Conservation (phyloP, 2,888 invertebrate genomes). For the Mesorhabditis spiculigera region DNA sequence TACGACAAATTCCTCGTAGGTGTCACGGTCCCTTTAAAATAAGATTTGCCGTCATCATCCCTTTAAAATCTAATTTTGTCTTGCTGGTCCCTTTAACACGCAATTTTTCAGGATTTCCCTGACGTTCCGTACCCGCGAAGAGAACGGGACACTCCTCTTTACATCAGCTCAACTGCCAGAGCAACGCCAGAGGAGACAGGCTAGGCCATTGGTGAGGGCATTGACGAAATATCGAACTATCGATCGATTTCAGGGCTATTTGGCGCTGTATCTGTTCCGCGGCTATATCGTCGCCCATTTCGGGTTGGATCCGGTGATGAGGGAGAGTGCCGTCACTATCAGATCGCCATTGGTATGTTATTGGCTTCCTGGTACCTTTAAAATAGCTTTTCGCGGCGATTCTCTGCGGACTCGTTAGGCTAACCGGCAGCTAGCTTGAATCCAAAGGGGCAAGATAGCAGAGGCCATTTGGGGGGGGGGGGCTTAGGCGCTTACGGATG, state of each 20-base stretch:
- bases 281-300: constrained; percentile 58
- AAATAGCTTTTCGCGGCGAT: no score
- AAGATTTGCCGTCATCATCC: no score
- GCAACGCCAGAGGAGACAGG: constrained; percentile 16
- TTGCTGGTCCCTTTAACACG: no score
- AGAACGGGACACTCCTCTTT: constrained; percentile 60
- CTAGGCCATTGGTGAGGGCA: constrained; percentile 2
- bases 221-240: no score
- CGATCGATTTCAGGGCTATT: constrained; percentile 53
- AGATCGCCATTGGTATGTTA: constrained; percentile 34
- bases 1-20: constrained; percentile 42
- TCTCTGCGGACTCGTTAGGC: no score
- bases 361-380: no score
- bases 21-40: constrained; percentile 15
- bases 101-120: constrained; percentile 57
- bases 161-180: constrained; percentile 39
- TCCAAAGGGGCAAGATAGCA: no score
- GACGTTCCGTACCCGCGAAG: constrained; percentile 59
- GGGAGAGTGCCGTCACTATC: constrained; percentile 27
- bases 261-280: constrained; percentile 60
- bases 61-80: no score
- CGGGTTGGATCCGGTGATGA: constrained; percentile 22
- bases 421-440: no score
- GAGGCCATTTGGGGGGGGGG: no score
- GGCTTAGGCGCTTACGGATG: no score